Percentiles rank a stretch among this genome's conserved stretches.
phyloP scores from a whole-genome alignment of 2,797 vertebrate genomes.

The Coregonus suidteri region DNA sequence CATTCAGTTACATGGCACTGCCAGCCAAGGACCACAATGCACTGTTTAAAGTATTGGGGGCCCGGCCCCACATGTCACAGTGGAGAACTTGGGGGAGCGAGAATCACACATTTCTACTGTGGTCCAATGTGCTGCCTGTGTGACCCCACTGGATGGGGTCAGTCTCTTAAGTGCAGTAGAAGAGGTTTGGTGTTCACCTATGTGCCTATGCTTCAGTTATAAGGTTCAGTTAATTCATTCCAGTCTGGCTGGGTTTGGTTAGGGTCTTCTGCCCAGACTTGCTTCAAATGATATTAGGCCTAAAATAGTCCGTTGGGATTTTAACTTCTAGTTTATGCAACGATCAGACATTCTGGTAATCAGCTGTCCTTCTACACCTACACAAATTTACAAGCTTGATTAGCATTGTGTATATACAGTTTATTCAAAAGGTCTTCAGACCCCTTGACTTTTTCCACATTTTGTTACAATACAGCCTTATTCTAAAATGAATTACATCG shows the following conservation, averaged over 20 bases:
- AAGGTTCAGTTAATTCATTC: slow-evolving; percentile 23
- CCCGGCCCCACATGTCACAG: background rate
- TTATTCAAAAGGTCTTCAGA: background rate
- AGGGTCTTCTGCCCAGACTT: background rate
- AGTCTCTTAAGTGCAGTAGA: background rate
- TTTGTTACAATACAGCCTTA: no score
- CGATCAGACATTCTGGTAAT: background rate
- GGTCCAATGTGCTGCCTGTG: slow-evolving; percentile 11
- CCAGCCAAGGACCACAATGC: slow-evolving; percentile 14
- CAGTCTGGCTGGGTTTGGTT: slow-evolving; percentile 7
- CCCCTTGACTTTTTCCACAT: no score
- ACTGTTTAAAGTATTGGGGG: slow-evolving; percentile 38
- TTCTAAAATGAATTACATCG: no score
- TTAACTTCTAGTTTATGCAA: background rate
- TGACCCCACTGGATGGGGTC: slow-evolving; percentile 57
- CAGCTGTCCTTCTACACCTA: background rate
- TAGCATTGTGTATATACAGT: background rate
- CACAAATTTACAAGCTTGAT: background rate
- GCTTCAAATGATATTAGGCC: background rate
- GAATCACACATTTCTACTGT: slow-evolving; percentile 13
- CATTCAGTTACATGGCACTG: slow-evolving; percentile 15
- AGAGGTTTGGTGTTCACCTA: background rate
- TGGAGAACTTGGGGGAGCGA: background rate
- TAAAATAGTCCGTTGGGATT: background rate
- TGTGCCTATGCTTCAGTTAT: background rate